A percentile compares a stretch with the other conserved stretches of the same genome.
Conservation (phyloP, 2,113 vertebrate species). For the Anas platyrhynchos region DNA sequence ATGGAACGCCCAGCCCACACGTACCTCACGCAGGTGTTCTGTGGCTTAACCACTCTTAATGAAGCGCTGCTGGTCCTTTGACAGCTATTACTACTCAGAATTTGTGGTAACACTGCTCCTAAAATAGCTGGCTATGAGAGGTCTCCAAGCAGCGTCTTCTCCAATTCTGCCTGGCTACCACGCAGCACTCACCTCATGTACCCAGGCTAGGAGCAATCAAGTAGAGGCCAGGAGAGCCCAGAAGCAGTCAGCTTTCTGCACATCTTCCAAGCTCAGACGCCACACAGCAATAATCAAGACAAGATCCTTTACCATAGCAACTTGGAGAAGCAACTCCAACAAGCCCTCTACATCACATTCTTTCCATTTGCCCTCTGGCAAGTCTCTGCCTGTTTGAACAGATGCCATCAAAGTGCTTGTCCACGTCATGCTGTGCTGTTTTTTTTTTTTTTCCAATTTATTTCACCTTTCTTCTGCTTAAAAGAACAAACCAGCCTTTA, state of each 20-base stretch:
- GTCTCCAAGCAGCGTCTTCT: neutral
- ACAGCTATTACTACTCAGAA: neutral
- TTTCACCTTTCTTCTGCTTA: neutral
- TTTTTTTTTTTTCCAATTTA: neutral
- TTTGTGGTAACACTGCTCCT: neutral
- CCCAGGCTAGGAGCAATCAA: neutral
- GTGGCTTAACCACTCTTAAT: neutral
- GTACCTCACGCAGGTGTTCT: neutral
- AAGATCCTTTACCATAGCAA: neutral
- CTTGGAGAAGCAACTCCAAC: neutral
- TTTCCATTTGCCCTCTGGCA: conserved; percentile 3
- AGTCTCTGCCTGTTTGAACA: neutral
- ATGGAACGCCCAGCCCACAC: neutral
- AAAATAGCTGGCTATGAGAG: neutral
- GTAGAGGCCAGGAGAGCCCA: neutral
- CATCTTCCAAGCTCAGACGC: neutral
- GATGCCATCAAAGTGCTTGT: conserved; percentile 1
- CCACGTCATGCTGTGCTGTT: neutral
- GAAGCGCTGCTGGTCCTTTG: neutral
- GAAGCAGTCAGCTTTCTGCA: neutral
- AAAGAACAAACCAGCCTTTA: neutral
- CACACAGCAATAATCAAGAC: neutral
- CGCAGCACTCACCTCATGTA: neutral
- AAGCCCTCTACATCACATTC: neutral
- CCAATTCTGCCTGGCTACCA: neutral